Conservation (phyloP, 2,888 invertebrate genomes). For the Melangyna quadrimaculata region DNA sequence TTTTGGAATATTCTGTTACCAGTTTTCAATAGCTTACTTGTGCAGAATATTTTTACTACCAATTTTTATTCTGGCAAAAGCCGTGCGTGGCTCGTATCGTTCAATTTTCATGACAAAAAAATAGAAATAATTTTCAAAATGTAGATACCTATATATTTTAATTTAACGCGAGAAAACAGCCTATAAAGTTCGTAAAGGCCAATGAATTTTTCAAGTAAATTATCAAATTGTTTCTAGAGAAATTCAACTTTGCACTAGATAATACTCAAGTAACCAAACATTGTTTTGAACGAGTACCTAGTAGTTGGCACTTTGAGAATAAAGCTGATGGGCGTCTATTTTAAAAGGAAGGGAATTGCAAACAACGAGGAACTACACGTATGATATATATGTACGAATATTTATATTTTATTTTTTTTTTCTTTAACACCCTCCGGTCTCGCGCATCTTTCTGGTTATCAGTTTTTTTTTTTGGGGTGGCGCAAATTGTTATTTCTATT, state of each 20-base stretch:
- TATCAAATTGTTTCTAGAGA: neutral
- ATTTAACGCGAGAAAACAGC: too few relatives aligned
- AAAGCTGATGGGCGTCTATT: neutral
- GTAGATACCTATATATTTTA: too few relatives aligned
- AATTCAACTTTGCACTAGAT: neutral
- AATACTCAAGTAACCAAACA: neutral
- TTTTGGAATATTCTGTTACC: too few relatives aligned
- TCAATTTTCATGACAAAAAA: too few relatives aligned
- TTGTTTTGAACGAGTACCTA: neutral
- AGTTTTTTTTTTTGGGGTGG: slow-evolving; percentile 31
- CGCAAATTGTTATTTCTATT: slow-evolving; percentile 65
- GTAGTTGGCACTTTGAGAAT: neutral
- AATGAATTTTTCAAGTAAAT: too few relatives aligned
- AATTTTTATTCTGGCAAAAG: too few relatives aligned
- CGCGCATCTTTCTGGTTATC: slow-evolving; percentile 34
- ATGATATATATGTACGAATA: slow-evolving; percentile 22
- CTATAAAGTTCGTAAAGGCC: too few relatives aligned
- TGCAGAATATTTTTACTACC: too few relatives aligned
- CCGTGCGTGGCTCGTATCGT: too few relatives aligned
- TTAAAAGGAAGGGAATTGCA: slow-evolving; percentile 48
- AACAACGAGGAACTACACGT: slow-evolving; percentile 45
- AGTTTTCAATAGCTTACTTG: too few relatives aligned
- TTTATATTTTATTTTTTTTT: neutral
- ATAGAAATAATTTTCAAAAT: too few relatives aligned
- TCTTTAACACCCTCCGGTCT: neutral